These are phyloP conservation scores for Nemotelus pantherinus DNA, from an alignment of 2,888 invertebrate genomes.

Conservation along the genomic window DNA sequence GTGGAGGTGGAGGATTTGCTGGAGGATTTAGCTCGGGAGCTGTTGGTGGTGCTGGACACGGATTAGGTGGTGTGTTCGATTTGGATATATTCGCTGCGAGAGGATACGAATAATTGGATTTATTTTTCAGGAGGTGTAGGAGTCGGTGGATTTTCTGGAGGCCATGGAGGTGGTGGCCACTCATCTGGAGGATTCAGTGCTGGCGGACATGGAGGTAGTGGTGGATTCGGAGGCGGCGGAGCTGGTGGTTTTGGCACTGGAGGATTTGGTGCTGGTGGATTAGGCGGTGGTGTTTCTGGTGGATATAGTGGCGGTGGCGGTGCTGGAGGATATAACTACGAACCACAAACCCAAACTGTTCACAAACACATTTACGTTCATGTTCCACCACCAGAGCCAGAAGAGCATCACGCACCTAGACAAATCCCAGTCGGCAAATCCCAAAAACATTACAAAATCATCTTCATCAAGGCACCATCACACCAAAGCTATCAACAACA, in stretches of 20 bases:
- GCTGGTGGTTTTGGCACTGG: constrained; percentile 22
- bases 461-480: constrained; percentile 90
- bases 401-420: constrained; percentile 57
- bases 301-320: constrained; percentile 52
- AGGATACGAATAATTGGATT: constrained; percentile 35
- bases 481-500: constrained; percentile 81
- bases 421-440: constrained; percentile 68
- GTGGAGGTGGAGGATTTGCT: constrained; percentile 65
- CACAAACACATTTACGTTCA: constrained; percentile 64
- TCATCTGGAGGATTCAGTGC: constrained; percentile 50
- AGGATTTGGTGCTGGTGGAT: constrained; percentile 23
- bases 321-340: constrained; percentile 39
- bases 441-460: constrained; percentile 90
- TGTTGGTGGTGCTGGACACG: constrained; percentile 56
- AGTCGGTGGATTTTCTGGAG: constrained; percentile 11
- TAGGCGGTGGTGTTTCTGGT: constrained; percentile 25
- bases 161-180: constrained; percentile 19
- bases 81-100: constrained; percentile 47
- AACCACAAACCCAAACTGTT: constrained; percentile 55
- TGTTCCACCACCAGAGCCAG: constrained; percentile 62
- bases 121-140: constrained; percentile 37
- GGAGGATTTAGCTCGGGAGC: constrained; percentile 57
- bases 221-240: constrained; percentile 11
- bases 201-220: constrained; percentile 33
- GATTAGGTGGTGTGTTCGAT: constrained; percentile 53